Evolutionary conservation across 2,888 invertebrate species (phyloP).

Genomic region (Scaptodrosophila latifasciaeformis): DNA sequence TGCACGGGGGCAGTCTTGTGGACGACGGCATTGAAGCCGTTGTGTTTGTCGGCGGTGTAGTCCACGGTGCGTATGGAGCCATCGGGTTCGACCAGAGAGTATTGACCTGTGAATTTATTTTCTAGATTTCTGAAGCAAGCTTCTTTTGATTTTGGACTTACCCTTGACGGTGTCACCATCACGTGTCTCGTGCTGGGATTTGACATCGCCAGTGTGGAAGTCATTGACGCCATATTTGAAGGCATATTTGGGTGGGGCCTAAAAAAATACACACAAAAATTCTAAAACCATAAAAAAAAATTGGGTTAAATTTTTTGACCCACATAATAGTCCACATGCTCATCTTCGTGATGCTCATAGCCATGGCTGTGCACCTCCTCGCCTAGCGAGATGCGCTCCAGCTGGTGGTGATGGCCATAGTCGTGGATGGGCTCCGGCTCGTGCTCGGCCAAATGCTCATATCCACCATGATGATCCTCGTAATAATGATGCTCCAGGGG

Average conservation of each 20-base stretch:
- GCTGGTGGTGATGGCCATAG: slow-evolving; percentile 66
- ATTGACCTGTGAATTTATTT: slow-evolving; percentile 74
- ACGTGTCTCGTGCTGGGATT: slow-evolving; percentile 80
- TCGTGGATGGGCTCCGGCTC: slow-evolving; percentile 60
- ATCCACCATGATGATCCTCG: slow-evolving; percentile 64
- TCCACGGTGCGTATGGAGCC: slow-evolving; percentile 82
- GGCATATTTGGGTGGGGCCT: slow-evolving; percentile 80
- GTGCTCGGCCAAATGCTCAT: slow-evolving; percentile 66
- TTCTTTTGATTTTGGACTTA: slow-evolving; percentile 52
- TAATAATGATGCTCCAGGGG: slow-evolving; percentile 73
- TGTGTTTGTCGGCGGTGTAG: no score
- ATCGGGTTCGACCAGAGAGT: slow-evolving; percentile 83
- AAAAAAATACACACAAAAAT: no score
- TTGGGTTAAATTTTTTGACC: slow-evolving; percentile 73
- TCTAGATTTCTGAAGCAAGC: slow-evolving; percentile 11
- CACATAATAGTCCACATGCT: slow-evolving; percentile 81
- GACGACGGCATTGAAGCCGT: slow-evolving; percentile 75
- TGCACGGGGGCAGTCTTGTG: slow-evolving; percentile 75
- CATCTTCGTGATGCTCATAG: slow-evolving; percentile 75
- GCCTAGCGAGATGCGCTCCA: slow-evolving; percentile 69
- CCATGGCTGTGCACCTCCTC: slow-evolving; percentile 70
- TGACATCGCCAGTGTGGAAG: slow-evolving; percentile 78
- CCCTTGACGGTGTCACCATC: slow-evolving; percentile 81
- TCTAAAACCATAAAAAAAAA: no score
- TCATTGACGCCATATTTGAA: slow-evolving; percentile 78